Base-by-base conservation (phyloP, 1,140 invertebrate genomes). In the Hyles vespertilio region DNA sequence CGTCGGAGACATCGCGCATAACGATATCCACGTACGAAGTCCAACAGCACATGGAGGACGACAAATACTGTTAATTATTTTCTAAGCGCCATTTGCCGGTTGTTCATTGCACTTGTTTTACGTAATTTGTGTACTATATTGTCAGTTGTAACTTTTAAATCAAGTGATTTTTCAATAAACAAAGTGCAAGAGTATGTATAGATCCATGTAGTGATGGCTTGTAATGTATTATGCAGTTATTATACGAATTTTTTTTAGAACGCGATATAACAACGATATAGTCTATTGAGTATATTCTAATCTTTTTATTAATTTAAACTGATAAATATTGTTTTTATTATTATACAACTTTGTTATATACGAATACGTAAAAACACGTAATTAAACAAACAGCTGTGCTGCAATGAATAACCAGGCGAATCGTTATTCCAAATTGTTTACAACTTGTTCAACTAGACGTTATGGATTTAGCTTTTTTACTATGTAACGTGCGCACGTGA, bases 21-120 rank as follows among this genome's bases (percentile, higher is more conserved):
- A 76, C 70, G 6, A 78, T 84, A 74, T 74, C 80, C 4, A 73
- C 75, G 0, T 84, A 84, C 45, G 84, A 84, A 69, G 74, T 87
- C 0, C 84, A 84, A 5, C 72, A 82, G 55, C 57, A 67, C n/a
- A 72, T 67, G 58, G 57, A 74, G 53, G 77, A 74, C 65, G 74
- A 79, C 32, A 75, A 77, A 59, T 64, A 66, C 60, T 77, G 68
- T 70, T 76, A 68, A 49, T 48, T 65, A 6, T 34, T 8, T 59
- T 12, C 49, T 53, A 44, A 32, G 52, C 46, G n/a, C 50, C 52
- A 44, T 33, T 46, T 53, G 11, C 51, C 22, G 9, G 5, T 43
- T 54, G 22, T 51, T 55, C 56, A 44, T 61, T 55, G 50, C 47
- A 66, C 49, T 56, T 48, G 10, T 8, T 5, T 40, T 8, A 40